Percentiles rank a stretch among this genome's conserved stretches.
phyloP scores from a whole-genome alignment of 2,113 vertebrate species.

The Pampusana beccarii region DNA sequence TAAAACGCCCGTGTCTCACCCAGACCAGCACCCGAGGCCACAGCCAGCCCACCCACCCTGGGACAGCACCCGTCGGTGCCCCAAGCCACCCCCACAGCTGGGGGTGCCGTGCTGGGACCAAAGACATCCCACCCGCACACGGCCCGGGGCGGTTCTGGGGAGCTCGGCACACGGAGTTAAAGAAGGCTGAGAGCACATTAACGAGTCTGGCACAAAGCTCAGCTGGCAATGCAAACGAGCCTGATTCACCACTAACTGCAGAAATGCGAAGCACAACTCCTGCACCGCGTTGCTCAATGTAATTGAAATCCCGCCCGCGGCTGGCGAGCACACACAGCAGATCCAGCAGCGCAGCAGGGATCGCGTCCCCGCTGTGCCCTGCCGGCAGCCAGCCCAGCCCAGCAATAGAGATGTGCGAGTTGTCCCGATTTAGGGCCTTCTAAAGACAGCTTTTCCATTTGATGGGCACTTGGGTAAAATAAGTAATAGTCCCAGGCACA shows the following conservation, averaged over 20 bases:
- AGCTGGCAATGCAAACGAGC: background rate
- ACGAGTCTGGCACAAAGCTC: background rate
- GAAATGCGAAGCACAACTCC: background rate
- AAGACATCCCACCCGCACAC: no score
- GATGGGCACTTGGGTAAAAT: background rate
- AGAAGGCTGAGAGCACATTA: background rate
- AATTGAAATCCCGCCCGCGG: constrained; percentile 9
- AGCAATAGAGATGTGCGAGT: background rate
- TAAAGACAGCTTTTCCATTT: background rate
- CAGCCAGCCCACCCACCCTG: background rate
- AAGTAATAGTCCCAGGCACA: background rate
- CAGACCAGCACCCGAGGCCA: background rate
- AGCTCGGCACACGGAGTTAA: constrained; percentile 3
- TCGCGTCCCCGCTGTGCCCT: background rate
- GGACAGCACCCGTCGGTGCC: background rate
- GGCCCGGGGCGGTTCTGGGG: accelerated
- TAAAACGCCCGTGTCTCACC: background rate
- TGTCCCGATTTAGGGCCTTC: background rate
- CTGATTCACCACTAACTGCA: constrained; percentile 28
- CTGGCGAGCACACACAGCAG: background rate
- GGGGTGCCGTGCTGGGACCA: no score
- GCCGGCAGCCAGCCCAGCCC: background rate
- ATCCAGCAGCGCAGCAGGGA: background rate
- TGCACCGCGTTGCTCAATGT: background rate
- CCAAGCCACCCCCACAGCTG: no score